Conservation (phyloP, 2,797 vertebrate genomes). For the Otolemur crassicaudatus region DNA sequence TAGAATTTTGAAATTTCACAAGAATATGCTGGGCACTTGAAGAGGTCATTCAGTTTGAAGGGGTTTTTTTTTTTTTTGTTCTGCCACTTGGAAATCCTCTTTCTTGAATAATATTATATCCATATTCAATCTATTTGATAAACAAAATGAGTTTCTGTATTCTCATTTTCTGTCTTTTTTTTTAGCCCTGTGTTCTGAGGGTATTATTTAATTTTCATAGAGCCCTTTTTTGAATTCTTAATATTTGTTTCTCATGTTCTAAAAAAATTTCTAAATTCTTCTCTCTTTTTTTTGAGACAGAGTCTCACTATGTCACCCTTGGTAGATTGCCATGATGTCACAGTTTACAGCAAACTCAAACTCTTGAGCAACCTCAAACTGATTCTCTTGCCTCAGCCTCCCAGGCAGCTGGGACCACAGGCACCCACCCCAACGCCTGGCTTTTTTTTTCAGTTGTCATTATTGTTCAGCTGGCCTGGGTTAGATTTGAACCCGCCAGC, state of each 20-base stretch:
- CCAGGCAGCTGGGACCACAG: too few species aligned
- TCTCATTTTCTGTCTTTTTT: not conserved
- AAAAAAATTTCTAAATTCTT: not conserved
- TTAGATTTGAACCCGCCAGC: too few species aligned
- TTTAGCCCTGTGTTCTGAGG: not conserved
- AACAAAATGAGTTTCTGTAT: not conserved
- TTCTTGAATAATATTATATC: not conserved
- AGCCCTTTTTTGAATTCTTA: slow-evolving; percentile 15
- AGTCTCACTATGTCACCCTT: too few species aligned
- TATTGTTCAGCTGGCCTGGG: too few species aligned
- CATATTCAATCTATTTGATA: not conserved
- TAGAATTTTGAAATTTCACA: slow-evolving; percentile 42
- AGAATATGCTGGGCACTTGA: slow-evolving; percentile 5
- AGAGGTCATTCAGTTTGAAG: not conserved
- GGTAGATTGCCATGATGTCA: too few species aligned
- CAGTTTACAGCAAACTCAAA: too few species aligned
- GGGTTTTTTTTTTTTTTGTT: not conserved
- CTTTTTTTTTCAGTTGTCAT: not conserved
- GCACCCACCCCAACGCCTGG: too few species aligned
- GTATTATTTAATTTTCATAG: not conserved
- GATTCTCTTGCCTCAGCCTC: too few species aligned
- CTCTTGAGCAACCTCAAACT: too few species aligned
- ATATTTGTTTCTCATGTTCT: not conserved
- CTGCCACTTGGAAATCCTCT: not conserved
- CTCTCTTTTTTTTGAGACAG: not conserved